Conservation (phyloP, 2,888 invertebrate genomes). For the Tryphoninae sp. region DNA sequence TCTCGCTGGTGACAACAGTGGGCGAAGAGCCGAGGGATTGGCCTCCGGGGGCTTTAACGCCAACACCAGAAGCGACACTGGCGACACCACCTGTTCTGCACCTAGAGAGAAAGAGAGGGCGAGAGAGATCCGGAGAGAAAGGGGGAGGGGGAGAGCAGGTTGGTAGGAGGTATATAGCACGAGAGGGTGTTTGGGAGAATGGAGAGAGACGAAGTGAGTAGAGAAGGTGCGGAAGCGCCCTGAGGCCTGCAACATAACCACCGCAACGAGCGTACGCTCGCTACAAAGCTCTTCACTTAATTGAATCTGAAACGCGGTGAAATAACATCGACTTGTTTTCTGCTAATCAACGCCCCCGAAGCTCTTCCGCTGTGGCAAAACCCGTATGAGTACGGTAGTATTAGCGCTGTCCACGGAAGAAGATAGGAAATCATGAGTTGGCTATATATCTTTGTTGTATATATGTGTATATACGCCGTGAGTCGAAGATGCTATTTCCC, state of each 20-base stretch:
- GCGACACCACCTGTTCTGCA: slow-evolving; percentile 5
- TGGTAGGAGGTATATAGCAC: slow-evolving; percentile 44
- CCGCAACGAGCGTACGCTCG: slow-evolving; percentile 36
- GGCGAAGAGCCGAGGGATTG: neutral
- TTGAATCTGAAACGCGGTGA: slow-evolving; percentile 68
- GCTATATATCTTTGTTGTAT: too few relatives aligned
- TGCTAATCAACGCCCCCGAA: slow-evolving; percentile 63
- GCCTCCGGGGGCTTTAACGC: slow-evolving; percentile 20
- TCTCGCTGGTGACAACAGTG: slow-evolving; percentile 32
- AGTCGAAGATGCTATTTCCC: neutral
- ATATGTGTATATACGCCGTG: neutral
- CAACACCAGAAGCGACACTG: slow-evolving; percentile 21
- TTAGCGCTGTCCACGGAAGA: slow-evolving; percentile 16
- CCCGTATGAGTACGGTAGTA: slow-evolving; percentile 11
- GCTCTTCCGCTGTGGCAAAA: slow-evolving; percentile 23
- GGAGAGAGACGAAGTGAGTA: slow-evolving; percentile 27
- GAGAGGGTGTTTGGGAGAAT: slow-evolving; percentile 12
- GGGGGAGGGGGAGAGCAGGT: slow-evolving; percentile 33
- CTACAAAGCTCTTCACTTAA: slow-evolving; percentile 64
- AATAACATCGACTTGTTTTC: slow-evolving; percentile 69
- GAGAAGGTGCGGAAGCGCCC: slow-evolving; percentile 57
- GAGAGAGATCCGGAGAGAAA: slow-evolving; percentile 9
- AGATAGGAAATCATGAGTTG: neutral
- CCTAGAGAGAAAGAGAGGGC: neutral
- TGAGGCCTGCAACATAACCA: slow-evolving; percentile 57